phyloP scores from a whole-genome alignment of 23 tunicate genomes.

The Ascidia mentula region DNA sequence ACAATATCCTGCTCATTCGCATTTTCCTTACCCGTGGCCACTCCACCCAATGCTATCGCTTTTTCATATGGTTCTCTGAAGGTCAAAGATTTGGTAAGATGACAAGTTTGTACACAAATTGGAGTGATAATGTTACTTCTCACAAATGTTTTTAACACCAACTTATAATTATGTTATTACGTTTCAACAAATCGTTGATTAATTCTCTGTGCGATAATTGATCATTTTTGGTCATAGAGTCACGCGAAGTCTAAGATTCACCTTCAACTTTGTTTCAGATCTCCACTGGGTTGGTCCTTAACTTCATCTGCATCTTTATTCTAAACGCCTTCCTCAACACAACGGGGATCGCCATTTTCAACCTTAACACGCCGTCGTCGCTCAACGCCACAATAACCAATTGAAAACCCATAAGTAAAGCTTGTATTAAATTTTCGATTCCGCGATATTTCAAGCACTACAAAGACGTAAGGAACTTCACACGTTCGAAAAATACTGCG shows the following conservation, averaged over 20 bases:
- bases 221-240: too few species aligned
- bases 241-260: too few species aligned
- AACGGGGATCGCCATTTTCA: conserved; percentile 52
- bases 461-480: not conserved
- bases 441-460: not conserved
- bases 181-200: too few species aligned
- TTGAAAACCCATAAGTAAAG: not conserved
- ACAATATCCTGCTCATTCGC: conserved; percentile 84
- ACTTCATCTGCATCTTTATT: conserved; percentile 57
- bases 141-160: too few species aligned
- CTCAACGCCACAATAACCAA: not conserved
- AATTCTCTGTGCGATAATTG: too few species aligned
- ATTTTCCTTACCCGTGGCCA: conserved; percentile 72
- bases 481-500: too few species aligned
- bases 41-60: conserved; percentile 85
- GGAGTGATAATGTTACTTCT: too few species aligned
- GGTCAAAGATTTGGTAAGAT: conserved; percentile 62
- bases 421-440: not conserved
- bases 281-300: conserved; percentile 62
- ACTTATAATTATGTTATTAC: too few species aligned
- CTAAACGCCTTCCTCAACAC: conserved; percentile 48
- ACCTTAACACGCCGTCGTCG: conserved; percentile 21
- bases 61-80: conserved; percentile 58
- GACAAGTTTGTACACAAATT: not conserved
- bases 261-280: conserved; percentile 25